Evolutionary conservation across 2,797 vertebrate species (phyloP).

Genomic region (Thaleichthys pacificus): DNA sequence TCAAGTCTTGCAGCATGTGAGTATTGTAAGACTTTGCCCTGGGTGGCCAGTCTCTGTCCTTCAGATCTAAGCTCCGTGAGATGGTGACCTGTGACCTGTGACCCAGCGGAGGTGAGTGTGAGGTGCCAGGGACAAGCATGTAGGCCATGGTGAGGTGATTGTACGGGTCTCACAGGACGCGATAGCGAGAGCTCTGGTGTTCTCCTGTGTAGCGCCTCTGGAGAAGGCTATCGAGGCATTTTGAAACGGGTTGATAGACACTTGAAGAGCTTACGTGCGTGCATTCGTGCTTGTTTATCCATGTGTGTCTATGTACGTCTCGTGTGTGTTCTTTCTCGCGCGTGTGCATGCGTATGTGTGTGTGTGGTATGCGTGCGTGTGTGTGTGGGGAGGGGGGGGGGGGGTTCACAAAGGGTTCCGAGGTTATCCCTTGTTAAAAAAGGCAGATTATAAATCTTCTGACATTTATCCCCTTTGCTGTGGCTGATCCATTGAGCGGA

Average conservation of each 20-base stretch:
- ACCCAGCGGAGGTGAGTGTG: conserved; percentile 38
- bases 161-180: not conserved
- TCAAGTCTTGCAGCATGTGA: not conserved
- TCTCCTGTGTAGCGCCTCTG: too few relatives aligned
- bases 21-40: not conserved
- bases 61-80: conserved; percentile 45
- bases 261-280: too few relatives aligned
- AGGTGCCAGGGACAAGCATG: conserved; percentile 26
- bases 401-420: conserved; percentile 6
- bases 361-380: not conserved
- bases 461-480: conserved; percentile 55
- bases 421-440: conserved; percentile 39
- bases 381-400: conserved; percentile 15
- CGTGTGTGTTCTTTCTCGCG: not conserved
- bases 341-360: too few relatives aligned
- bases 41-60: conserved; percentile 8
- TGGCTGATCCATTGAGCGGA: conserved; percentile 44
- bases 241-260: too few relatives aligned
- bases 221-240: too few relatives aligned
- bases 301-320: not conserved
- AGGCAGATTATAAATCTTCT: conserved; percentile 49
- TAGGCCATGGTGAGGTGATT: conserved; percentile 5
- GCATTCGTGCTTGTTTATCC: not conserved
- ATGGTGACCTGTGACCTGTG: conserved; percentile 47
- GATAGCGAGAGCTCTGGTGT: too few relatives aligned